phyloP scores from a whole-genome alignment of 1,140 invertebrate genomes.

The Calephelis nemesis region DNA sequence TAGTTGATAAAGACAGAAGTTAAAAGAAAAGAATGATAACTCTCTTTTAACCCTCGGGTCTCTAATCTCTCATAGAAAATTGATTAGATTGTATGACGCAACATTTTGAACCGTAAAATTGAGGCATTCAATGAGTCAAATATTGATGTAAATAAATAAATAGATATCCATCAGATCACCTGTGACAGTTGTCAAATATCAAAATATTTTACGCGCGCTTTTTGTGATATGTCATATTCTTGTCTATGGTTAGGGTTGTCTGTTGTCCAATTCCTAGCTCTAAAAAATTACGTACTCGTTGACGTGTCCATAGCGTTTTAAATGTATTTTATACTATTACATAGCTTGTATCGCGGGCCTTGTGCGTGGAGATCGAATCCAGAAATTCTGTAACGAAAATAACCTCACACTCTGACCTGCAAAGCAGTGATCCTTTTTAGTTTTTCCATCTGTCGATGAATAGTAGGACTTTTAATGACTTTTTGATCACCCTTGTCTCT shows the following conservation, averaged over 20 bases:
- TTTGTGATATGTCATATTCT: slow-evolving; percentile 45
- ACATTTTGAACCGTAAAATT: slow-evolving; percentile 5
- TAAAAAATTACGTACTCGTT: not conserved
- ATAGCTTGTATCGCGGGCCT: too few relatives aligned
- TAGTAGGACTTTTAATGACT: too few relatives aligned
- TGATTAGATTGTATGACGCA: slow-evolving; percentile 10
- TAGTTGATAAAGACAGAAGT: too few relatives aligned
- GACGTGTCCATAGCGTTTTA: not conserved
- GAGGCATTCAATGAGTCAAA: slow-evolving; percentile 1
- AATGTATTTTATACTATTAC: not conserved
- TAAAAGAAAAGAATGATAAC: too few relatives aligned
- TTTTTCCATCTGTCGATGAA: too few relatives aligned
- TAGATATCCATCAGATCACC: slow-evolving; percentile 61
- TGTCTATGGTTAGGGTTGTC: slow-evolving; percentile 55
- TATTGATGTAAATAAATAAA: slow-evolving; percentile 51
- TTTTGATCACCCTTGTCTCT: too few relatives aligned
- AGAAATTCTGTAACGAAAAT: too few relatives aligned
- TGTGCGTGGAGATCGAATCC: too few relatives aligned
- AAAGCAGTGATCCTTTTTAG: too few relatives aligned
- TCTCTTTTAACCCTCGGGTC: not conserved
- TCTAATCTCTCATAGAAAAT: not conserved
- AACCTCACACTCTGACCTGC: too few relatives aligned
- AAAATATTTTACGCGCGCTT: slow-evolving; percentile 76
- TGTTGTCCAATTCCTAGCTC: not conserved
- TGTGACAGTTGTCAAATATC: slow-evolving; percentile 75